Percentiles rank a stretch among this genome's conserved stretches.
These are phyloP conservation scores for Hirudinaria manillensis DNA, from an alignment of 2,888 invertebrate species.

Conservation along the genomic window DNA sequence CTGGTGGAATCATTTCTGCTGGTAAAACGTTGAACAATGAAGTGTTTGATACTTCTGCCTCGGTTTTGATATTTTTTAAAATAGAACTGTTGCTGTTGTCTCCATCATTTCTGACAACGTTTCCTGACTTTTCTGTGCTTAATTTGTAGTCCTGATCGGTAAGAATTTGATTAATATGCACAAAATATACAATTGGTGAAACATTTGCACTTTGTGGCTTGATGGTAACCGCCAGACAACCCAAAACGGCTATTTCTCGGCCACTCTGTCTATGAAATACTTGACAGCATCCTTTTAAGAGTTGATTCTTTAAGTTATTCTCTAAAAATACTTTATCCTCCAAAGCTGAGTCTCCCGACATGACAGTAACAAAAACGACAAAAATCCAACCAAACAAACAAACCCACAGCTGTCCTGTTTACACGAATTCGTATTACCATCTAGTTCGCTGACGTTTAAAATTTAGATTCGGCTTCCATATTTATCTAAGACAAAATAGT, in stretches of 20 bases:
- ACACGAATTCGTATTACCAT: not conserved
- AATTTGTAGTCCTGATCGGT: not conserved
- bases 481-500: slow-evolving; percentile 6
- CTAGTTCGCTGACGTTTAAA: slow-evolving; percentile 12
- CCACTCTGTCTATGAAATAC: slow-evolving; percentile 1
- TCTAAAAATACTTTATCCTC: not conserved
- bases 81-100: not conserved
- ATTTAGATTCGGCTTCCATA: not conserved
- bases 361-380: not conserved
- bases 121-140: not conserved
- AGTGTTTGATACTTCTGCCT: not conserved
- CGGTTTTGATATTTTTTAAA: not conserved
- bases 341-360: not conserved
- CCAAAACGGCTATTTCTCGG: slow-evolving; percentile 3
- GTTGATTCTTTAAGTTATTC: slow-evolving; percentile 9
- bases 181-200: not conserved
- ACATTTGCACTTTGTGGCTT: not conserved
- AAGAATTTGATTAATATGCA: slow-evolving; percentile 1
- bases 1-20: slow-evolving; percentile 8
- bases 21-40: not conserved
- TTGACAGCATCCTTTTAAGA: not conserved
- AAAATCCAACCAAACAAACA: not conserved
- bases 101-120: not conserved
- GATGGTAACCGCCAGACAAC: slow-evolving; percentile 7
- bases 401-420: not conserved